Evolutionary conservation across 2,888 invertebrate species (phyloP).

Genomic region (Orchesella flavescens): DNA sequence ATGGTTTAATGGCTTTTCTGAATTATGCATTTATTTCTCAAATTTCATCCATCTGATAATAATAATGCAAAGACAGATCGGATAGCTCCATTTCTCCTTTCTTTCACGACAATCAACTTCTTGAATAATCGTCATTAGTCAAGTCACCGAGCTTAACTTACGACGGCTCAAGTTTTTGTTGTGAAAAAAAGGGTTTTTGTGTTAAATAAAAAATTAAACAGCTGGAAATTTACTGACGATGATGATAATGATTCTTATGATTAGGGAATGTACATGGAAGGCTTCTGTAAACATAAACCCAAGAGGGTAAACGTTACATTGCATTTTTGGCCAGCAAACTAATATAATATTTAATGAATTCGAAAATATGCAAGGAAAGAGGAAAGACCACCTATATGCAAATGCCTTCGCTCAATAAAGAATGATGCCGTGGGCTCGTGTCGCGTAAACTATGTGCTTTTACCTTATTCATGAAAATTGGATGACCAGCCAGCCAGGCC

Average conservation of each 20-base stretch:
- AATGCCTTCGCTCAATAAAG: constrained; percentile 52
- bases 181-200: background rate
- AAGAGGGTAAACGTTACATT: constrained; percentile 4
- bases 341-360: constrained; percentile 57
- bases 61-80: too few species aligned
- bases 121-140: background rate
- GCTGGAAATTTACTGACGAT: constrained; percentile 29
- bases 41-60: background rate
- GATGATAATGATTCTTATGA: constrained; percentile 9
- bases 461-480: constrained; percentile 16
- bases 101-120: background rate
- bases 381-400: constrained; percentile 42
- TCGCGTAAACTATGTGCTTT: background rate
- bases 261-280: background rate
- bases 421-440: constrained; percentile 20
- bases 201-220: constrained; percentile 41
- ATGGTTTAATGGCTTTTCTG: background rate
- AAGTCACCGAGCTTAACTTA: background rate
- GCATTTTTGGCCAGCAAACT: constrained; percentile 35
- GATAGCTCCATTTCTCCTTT: background rate
- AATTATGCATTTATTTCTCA: background rate
- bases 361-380: constrained; percentile 46
- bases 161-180: background rate
- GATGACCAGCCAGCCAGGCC: background rate
- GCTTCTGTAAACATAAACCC: background rate